These are phyloP conservation scores for Hydraecia micacea DNA, from an alignment of 2,888 invertebrate species.

Conservation along the genomic window DNA sequence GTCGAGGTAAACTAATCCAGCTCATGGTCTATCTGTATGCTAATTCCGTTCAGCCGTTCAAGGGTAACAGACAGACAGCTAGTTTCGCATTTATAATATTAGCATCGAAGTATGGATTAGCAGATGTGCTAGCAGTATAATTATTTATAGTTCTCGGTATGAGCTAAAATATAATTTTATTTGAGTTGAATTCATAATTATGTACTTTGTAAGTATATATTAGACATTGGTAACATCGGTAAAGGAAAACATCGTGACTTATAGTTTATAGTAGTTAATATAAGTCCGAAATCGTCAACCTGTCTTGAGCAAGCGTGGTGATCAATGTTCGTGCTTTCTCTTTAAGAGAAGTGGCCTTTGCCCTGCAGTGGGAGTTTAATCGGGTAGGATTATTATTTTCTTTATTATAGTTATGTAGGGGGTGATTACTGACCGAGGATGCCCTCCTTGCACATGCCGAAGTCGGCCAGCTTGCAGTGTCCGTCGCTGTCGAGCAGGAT, in stretches of 20 bases:
- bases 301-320: background rate
- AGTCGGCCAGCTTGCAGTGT: slow-evolving; percentile 98
- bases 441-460: slow-evolving; percentile 99
- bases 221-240: background rate
- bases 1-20: background rate
- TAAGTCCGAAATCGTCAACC: background rate
- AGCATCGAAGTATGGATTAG: background rate
- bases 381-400: background rate
- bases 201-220: no score
- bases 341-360: background rate
- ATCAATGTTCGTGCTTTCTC: background rate
- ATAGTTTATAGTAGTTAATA: background rate
- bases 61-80: background rate
- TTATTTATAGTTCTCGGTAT: background rate
- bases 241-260: background rate
- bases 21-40: background rate
- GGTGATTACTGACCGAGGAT: slow-evolving; percentile 89
- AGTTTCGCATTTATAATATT: background rate
- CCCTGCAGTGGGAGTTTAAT: background rate
- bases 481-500: slow-evolving; percentile 99
- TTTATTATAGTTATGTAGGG: background rate
- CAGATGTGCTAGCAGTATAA: background rate
- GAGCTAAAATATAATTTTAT: no score
- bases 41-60: background rate
- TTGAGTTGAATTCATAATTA: no score